These are phyloP conservation scores for Callorhinus ursinus DNA, from an alignment of 2,113 vertebrate species.

Conservation along the genomic window DNA sequence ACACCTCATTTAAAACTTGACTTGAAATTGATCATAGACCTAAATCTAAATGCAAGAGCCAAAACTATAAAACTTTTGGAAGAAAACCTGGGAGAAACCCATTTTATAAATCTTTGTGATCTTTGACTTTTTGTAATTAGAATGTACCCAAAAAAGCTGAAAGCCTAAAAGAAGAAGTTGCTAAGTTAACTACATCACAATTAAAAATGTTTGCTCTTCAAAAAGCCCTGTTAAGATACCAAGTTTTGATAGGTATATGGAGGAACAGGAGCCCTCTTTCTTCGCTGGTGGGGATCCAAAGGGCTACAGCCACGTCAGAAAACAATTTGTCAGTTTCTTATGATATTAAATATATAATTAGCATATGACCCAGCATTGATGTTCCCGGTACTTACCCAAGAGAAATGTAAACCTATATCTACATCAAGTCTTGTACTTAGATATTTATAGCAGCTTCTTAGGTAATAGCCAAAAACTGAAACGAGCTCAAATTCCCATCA, in stretches of 20 bases:
- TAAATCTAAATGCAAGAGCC: background rate
- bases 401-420: background rate
- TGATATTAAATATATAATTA: background rate
- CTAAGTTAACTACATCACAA: slow-evolving; percentile 18
- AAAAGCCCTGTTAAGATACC: background rate
- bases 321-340: background rate
- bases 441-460: background rate
- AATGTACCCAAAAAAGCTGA: background rate
- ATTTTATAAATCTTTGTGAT: background rate
- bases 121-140: background rate
- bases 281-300: background rate
- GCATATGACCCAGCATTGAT: background rate
- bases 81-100: slow-evolving; percentile 21
- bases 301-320: slow-evolving; percentile 11
- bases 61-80: background rate
- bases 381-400: background rate
- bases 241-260: background rate
- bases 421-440: background rate
- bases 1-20: background rate
- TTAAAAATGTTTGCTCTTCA: background rate
- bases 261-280: background rate
- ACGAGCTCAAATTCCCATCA: background rate
- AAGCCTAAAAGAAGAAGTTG: background rate
- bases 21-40: background rate
- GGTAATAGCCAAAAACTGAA: background rate